Percentiles rank a stretch among this genome's conserved stretches.
phyloP scores from a whole-genome alignment of 2,888 invertebrate genomes.

The Dryobota labecula region DNA sequence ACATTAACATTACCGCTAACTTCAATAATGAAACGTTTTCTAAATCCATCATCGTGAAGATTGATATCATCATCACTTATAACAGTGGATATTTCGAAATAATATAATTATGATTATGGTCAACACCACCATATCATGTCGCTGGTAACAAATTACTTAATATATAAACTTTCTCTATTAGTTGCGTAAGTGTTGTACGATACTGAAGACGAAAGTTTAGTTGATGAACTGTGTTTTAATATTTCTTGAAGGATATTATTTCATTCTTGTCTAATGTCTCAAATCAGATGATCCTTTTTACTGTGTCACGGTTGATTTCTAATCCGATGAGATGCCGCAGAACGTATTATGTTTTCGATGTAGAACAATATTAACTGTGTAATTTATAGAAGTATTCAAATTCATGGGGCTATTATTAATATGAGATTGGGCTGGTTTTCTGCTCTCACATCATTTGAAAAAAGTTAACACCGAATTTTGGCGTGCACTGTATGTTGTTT shows the following conservation, averaged over 20 bases:
- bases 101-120: slow-evolving; percentile 43
- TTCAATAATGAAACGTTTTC: slow-evolving; percentile 36
- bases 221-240: slow-evolving; percentile 28
- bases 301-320: neutral
- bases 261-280: neutral
- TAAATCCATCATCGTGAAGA: slow-evolving; percentile 42
- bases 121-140: slow-evolving; percentile 24
- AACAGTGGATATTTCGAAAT: slow-evolving; percentile 34
- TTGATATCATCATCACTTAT: slow-evolving; percentile 32
- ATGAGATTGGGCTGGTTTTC: neutral
- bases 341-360: neutral
- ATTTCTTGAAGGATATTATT: slow-evolving; percentile 22
- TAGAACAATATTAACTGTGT: neutral
- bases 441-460: neutral
- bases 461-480: neutral
- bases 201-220: slow-evolving; percentile 40
- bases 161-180: slow-evolving; percentile 56
- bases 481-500: too few relatives aligned
- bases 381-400: neutral
- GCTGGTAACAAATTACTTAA: slow-evolving; percentile 53
- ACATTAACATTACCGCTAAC: slow-evolving; percentile 10
- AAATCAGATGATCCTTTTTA: too few relatives aligned
- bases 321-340: neutral
- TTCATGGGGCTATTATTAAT: neutral
- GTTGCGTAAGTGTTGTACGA: slow-evolving; percentile 44